Base-by-base conservation (phyloP, 2,113 vertebrate genomes). In the Orycteropus afer region DNA sequence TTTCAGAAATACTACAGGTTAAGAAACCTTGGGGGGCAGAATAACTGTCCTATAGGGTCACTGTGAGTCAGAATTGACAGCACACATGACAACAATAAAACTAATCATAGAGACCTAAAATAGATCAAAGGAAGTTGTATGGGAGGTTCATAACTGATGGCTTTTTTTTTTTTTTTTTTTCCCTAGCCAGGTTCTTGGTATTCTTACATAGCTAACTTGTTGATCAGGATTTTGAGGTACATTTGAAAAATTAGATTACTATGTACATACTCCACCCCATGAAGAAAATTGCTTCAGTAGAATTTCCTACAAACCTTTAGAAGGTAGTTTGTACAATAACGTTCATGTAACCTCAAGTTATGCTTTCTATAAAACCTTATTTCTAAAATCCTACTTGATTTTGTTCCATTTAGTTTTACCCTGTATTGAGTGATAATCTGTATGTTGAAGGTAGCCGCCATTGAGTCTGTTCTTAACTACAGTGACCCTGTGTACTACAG, bases 321-420 rank as follows among this genome's bases (percentile, higher is more conserved):
- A 71, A 82, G 82, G 14, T 15, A 79, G 34, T 23, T 10, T 61
- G 47, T 73, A 82, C 1, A 55, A 0, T 90, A 73, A 90, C 9
- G 53, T 80, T 17, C n/a, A 23, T 53, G 8, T 51, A 84, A 25
- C 13, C 25, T 77, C 47, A 88, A 18, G 27, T 65, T 57, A 32
- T n/a, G 25, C 40, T 94, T 94, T 94, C 18, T 91, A 29, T 79
- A 92, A 92, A 65, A 73, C 65, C 12, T 89, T 71, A 4, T 2
- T 40, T 90, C 32, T 93, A 55, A 91, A 65, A 57, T 65, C 90
- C 29, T 87, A 45, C 61, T 91, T 23, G 47, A 11, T 51, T 1
- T 23, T 87, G 18, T 53, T 78, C 29, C 80, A 0, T 89, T n/a
- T 89, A 53, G 18, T 61, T 86, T 86, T 59, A 37, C 29, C 18